phyloP scores from a whole-genome alignment of 2,113 vertebrate genomes.

The Brachyhypopomus occidentalis region DNA sequence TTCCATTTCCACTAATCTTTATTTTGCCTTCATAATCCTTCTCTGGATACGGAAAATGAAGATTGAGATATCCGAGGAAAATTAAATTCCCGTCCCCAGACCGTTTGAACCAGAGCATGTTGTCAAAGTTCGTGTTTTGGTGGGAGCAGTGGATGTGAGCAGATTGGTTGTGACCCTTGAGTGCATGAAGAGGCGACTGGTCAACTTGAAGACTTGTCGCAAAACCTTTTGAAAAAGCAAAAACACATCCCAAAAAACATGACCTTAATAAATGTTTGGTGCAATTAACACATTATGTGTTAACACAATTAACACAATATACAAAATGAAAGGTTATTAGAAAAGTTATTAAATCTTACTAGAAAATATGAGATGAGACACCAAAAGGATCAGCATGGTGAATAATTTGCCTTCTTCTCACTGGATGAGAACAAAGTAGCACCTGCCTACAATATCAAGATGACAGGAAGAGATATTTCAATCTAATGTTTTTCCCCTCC shows the following conservation, averaged over 20 bases:
- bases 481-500: not conserved
- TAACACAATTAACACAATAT: too few species aligned
- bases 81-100: constrained; percentile 44
- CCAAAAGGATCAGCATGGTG: constrained; percentile 10
- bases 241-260: not conserved
- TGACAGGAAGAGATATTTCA: constrained; percentile 16
- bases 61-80: constrained; percentile 51
- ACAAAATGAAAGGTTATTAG: not conserved
- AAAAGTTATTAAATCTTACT: constrained; percentile 16
- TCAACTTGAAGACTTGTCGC: not conserved
- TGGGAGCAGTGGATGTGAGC: constrained; percentile 51
- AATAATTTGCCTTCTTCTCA: not conserved
- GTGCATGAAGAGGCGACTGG: constrained; percentile 53
- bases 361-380: not conserved
- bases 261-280: too few species aligned
- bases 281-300: not conserved
- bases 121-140: constrained; percentile 44
- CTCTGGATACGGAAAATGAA: not conserved
- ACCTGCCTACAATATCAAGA: not conserved
- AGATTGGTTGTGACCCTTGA: not conserved
- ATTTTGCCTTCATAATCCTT: not conserved
- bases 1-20: not conserved
- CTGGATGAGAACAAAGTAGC: not conserved
- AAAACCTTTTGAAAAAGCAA: constrained; percentile 5
- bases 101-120: constrained; percentile 63